A percentile compares a stretch with the other conserved stretches of the same genome.
Evolutionary conservation across 53 echinoderm and acorn worm genomes (phyloP).

Genomic region (Crossaster papposus): DNA sequence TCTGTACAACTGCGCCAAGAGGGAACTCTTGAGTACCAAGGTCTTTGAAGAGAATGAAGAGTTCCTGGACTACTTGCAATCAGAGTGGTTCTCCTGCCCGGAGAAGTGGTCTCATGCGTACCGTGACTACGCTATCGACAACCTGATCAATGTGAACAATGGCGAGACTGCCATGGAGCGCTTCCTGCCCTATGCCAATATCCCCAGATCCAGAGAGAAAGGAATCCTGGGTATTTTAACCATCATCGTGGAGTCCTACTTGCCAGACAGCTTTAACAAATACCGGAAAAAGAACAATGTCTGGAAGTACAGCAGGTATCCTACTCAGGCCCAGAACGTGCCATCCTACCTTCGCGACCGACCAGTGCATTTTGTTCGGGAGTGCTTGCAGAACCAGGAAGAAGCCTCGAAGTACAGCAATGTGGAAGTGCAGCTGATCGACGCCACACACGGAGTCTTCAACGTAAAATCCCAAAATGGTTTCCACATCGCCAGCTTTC

Average conservation of each 20-base stretch:
- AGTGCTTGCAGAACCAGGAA: conserved; percentile 51
- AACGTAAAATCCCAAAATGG: conserved; percentile 35
- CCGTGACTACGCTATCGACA: conserved; percentile 51
- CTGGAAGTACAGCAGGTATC: conserved; percentile 52
- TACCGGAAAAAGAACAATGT: conserved; percentile 49
- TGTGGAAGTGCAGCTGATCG: conserved; percentile 24
- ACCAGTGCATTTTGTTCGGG: conserved; percentile 51
- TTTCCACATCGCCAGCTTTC: conserved; percentile 55
- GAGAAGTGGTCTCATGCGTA: conserved; percentile 45
- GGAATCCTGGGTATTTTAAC: conserved; percentile 42
- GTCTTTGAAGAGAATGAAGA: conserved; percentile 7
- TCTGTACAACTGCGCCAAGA: conserved; percentile 48
- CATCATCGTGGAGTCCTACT: conserved; percentile 54
- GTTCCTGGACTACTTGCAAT: conserved; percentile 45
- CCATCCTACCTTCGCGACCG: conserved; percentile 52
- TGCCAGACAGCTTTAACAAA: conserved; percentile 52
- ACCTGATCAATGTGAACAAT: conserved; percentile 63
- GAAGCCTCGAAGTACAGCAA: conserved; percentile 20
- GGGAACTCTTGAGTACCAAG: conserved; percentile 26
- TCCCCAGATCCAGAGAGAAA: conserved; percentile 49
- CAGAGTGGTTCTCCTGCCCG: conserved; percentile 55
- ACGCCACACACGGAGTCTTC: conserved; percentile 39
- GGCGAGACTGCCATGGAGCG: conserved; percentile 53
- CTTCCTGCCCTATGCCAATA: conserved; percentile 25
- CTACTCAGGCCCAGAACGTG: conserved; percentile 45